Evolutionary conservation across 2,113 vertebrate species (phyloP).

Genomic region (Spizaetus ornatus): DNA sequence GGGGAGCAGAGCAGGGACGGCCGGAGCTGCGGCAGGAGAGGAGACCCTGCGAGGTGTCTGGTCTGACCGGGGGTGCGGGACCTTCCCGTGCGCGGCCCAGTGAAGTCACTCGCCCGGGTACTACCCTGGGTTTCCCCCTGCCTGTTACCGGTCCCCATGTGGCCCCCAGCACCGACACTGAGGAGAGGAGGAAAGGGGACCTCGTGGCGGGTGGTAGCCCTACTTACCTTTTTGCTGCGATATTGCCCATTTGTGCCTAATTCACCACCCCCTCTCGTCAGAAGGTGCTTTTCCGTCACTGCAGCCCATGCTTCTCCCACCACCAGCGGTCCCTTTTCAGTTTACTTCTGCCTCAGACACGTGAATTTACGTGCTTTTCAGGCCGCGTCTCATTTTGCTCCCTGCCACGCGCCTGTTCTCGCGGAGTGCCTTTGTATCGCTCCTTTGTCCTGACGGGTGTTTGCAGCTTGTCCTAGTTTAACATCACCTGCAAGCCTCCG

Average conservation of each 20-base stretch:
- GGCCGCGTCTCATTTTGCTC: background rate
- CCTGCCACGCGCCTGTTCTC: background rate
- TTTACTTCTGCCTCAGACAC: background rate
- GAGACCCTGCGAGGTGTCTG: background rate
- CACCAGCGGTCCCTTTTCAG: background rate
- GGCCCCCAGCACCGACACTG: background rate
- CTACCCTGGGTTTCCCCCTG: rapidly evolving
- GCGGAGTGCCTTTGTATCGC: background rate
- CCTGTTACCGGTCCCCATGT: background rate
- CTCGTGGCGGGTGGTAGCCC: background rate
- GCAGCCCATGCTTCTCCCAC: background rate
- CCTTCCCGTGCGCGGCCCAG: background rate
- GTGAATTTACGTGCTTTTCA: background rate
- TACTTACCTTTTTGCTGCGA: background rate
- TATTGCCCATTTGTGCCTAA: background rate
- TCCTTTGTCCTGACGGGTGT: background rate
- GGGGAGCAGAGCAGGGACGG: background rate
- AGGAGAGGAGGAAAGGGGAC: background rate
- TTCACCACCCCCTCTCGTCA: background rate
- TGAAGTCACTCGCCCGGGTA: background rate
- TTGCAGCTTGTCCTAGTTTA: background rate
- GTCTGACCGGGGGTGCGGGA: too few relatives aligned
- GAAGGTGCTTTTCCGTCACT: background rate
- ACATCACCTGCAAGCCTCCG: background rate
- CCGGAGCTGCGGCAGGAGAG: background rate